Base-by-base conservation (phyloP, 2,797 vertebrate species). In the Euphonia xanthogaster region DNA sequence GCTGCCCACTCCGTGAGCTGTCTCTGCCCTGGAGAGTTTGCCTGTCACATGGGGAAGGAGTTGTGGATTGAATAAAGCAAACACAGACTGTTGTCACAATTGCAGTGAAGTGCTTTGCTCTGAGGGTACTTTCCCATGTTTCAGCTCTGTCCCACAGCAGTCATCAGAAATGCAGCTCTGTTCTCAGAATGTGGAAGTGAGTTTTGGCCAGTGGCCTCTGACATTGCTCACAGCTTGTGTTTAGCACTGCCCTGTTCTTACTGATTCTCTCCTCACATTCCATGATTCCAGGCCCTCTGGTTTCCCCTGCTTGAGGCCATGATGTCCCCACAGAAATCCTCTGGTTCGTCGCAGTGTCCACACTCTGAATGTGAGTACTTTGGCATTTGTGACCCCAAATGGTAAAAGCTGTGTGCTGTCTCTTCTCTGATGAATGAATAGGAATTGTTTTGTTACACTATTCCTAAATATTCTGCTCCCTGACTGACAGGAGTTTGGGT, bases 231-330 rank as follows among this genome's bases (percentile, higher is more conserved):
- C 40, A 72, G 40, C 10, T 83, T n/a, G 12, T 47, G 58, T 88
- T 67, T 44, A 73, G 24, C 45, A 42, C 20, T 96, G 37, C 15
- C 2, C 0, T 76, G 30, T 90, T 76, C 60, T 93, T 58, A 85
- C 48, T 62, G 35, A 0, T 57, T 72, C 68, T 92, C 75, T 63
- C 20, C 55, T 22, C 19, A 5, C 54, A 7, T 84, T 91, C 31
- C 25, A 53, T 78, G n/a, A 17, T 86, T 76, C 14, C 73, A 99
- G 99, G 98, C 97, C 13, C 98, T 99, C 24, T 99, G 99, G 99
- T 99, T 99, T 97, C 99, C 99, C 4, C 97, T 99, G 27, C 95
- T 99, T 90, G 99, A 99, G 95, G 98, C 98, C 22, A 99, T 99
- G 99, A 99, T 99, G 99, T 98, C 98, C 22, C 99, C 99, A 44